Conservation (phyloP, 2,113 vertebrate genomes). For the Callopanchax toddi region DNA sequence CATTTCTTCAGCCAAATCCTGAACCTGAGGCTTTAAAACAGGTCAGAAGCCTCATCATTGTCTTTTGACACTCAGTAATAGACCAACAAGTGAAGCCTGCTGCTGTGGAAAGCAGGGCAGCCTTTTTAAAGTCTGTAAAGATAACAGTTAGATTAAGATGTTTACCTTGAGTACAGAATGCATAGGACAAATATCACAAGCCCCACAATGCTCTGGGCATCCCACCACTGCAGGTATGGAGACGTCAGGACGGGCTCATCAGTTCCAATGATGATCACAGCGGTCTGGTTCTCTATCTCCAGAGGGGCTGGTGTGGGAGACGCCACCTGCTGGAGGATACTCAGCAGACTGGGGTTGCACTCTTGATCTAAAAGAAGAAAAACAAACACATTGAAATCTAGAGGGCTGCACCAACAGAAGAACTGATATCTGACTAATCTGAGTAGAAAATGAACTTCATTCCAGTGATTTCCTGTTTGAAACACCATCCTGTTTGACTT, state of each 20-base stretch:
- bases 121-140: not conserved
- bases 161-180: conserved; percentile 93
- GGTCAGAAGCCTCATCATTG: no score
- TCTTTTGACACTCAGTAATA: no score
- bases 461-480: no score
- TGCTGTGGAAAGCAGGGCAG: not conserved
- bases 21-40: no score
- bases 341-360: conserved; percentile 91
- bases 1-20: no score
- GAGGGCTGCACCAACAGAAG: not conserved
- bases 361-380: conserved; percentile 75
- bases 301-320: conserved; percentile 72
- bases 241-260: conserved; percentile 70
- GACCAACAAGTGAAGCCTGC: no score
- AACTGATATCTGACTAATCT: no score
- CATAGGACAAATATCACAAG: conserved; percentile 87
- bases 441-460: no score
- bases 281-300: conserved; percentile 80
- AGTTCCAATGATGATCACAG: conserved; percentile 57
- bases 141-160: not conserved
- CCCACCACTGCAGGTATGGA: conserved; percentile 86
- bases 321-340: conserved; percentile 83
- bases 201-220: conserved; percentile 85
- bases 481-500: no score
- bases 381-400: not conserved